These are phyloP conservation scores for Rhinopomastus cyanomelas DNA, from an alignment of 2,113 vertebrate species.

Conservation along the genomic window DNA sequence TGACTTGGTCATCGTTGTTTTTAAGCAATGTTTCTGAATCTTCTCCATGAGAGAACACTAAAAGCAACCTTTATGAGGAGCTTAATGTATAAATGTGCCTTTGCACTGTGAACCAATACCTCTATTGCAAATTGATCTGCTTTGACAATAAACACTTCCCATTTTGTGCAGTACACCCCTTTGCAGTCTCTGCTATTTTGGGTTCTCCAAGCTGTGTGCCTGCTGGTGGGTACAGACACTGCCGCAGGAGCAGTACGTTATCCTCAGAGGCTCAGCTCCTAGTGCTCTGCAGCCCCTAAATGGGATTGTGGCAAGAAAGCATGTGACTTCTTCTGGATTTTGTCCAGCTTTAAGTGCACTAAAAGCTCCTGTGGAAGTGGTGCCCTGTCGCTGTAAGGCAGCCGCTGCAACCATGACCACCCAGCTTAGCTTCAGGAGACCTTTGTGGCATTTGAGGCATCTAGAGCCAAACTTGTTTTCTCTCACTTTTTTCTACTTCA, in stretches of 20 bases:
- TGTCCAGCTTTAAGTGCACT: background rate
- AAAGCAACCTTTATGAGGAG: background rate
- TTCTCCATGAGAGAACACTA: background rate
- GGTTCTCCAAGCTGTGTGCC: background rate
- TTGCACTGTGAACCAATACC: background rate
- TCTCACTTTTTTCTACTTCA: background rate
- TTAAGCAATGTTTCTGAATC: background rate
- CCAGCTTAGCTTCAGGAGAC: background rate
- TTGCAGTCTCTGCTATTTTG: background rate
- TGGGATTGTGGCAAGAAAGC: background rate
- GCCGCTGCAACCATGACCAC: background rate
- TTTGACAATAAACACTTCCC: background rate
- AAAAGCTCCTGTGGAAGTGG: background rate
- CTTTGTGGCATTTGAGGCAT: accelerated
- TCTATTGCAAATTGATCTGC: background rate
- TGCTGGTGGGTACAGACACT: background rate
- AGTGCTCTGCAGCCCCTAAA: background rate
- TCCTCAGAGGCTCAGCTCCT: background rate
- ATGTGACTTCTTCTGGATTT: background rate
- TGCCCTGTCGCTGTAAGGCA: background rate
- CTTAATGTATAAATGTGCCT: background rate
- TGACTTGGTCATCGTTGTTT: background rate
- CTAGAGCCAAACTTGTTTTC: background rate
- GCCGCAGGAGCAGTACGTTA: background rate
- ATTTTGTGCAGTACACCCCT: background rate